Evolutionary conservation across 2,888 invertebrate species (phyloP), one percentile per base, ranked within the genome.

Genomic region (Drosophila buzzatii): DNA sequence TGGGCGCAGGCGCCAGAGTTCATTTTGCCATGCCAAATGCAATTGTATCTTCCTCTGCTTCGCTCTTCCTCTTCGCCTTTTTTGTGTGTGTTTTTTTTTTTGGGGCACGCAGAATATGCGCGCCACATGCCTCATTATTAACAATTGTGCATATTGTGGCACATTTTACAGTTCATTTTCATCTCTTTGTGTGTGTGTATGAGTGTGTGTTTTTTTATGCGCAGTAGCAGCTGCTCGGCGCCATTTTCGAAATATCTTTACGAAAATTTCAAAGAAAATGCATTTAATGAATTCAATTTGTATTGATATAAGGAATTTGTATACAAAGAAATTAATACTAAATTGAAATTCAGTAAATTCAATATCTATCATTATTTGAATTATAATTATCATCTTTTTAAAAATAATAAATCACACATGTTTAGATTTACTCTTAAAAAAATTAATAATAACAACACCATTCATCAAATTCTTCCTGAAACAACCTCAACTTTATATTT

Each of bases 71-170:
- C 35, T 9, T 18, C 8, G 2, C 23, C 7, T 18, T 52, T 0
- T 23, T 37, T 18, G 23, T 23, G 23, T 23, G 23, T 23, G 23
- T 27, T 41, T 45, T 45, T 27, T 33, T 31, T 44, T 12, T 44
- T n/a, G 33, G 73, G 74, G 69, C 69, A 68, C 61, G 62, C 68
- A 81, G 85, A 85, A 85, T 87, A 81, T 89, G 87, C 81, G 73
- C 76, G 79, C 89, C 81, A 89, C 85, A 85, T 85, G 85, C 88
- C 90, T 85, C 90, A 85, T 85, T 89, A 85, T 89, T 75, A 84
- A 79, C 85, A 84, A 89, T 85, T 89, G 85, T 82, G 87, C 70
- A 39, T 35, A 85, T 85, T 86, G 89, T 84, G 89, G 81, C 87
- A 73, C 66, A 86, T 89, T 85, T 88, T 87, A 89, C 85, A 89